Conservation (phyloP, 2,797 vertebrate species). For the Enteromius mattozi region DNA sequence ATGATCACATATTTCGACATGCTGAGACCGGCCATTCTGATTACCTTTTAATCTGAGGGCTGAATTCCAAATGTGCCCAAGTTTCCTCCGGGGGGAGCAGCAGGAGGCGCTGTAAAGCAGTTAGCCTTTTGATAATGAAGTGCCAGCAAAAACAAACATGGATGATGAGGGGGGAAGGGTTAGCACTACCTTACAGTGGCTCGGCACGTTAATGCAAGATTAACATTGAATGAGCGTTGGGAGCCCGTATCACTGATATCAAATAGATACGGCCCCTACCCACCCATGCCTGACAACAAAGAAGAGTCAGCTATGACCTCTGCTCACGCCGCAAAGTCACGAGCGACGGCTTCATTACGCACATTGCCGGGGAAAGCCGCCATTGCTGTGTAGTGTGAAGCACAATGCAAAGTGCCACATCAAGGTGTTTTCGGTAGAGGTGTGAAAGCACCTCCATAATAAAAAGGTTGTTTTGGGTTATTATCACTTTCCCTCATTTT, state of each 20-base stretch:
- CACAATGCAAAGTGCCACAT: constrained; percentile 58
- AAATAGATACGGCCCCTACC: constrained; percentile 64
- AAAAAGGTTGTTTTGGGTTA: constrained; percentile 33
- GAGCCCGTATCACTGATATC: constrained; percentile 65
- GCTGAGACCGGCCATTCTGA: constrained; percentile 60
- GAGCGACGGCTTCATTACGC: constrained; percentile 40
- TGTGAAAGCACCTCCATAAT: constrained; percentile 48
- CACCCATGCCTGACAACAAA: constrained; percentile 60
- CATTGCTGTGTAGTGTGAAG: constrained; percentile 50
- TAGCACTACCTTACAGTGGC: constrained; percentile 60
- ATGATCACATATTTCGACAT: constrained; percentile 62
- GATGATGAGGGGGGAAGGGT: constrained; percentile 69
- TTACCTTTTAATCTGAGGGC: constrained; percentile 70
- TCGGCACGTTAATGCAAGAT: constrained; percentile 68
- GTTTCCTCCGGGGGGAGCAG: constrained; percentile 61
- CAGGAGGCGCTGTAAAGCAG: constrained; percentile 77
- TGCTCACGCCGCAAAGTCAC: constrained; percentile 62
- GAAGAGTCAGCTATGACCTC: constrained; percentile 63
- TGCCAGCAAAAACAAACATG: constrained; percentile 78
- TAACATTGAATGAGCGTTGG: constrained; percentile 64
- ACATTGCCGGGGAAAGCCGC: constrained; percentile 35
- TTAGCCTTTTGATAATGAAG: constrained; percentile 78
- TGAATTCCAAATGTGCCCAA: constrained; percentile 60
- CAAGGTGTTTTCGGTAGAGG: constrained; percentile 55
- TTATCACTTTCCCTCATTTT: constrained; percentile 22